A percentile compares a stretch with the other conserved stretches of the same genome.
Conservation (phyloP, 2,888 invertebrate genomes). For the Steinernema carpocapsae region DNA sequence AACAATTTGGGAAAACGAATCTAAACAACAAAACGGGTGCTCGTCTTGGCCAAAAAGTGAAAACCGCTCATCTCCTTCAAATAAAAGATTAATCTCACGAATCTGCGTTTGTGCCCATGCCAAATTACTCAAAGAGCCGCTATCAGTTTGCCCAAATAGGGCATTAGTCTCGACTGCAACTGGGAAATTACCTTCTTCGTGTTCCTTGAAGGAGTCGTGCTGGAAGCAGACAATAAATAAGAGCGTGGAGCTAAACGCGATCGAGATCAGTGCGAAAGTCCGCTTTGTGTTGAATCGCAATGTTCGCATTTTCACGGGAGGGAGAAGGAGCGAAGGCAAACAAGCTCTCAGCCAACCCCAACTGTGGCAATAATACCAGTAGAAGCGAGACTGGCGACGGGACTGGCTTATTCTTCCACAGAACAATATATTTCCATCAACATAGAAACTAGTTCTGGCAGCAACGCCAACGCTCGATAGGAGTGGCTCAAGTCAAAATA, state of each 20-base stretch:
- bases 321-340: neutral
- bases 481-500: conserved; percentile 32
- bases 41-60: no score
- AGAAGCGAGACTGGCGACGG: no score
- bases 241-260: conserved; percentile 61
- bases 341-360: no score
- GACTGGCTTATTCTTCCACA: no score
- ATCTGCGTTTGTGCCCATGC: conserved; percentile 11
- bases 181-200: conserved; percentile 3
- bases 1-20: no score
- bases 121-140: neutral
- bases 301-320: conserved; percentile 46
- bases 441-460: conserved; percentile 33
- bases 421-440: no score
- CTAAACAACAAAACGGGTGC: no score
- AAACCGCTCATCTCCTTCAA: neutral
- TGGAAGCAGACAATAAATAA: conserved; percentile 51
- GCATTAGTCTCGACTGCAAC: neutral
- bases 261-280: conserved; percentile 58
- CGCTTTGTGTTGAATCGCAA: conserved; percentile 65
- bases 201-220: conserved; percentile 13
- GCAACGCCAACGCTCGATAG: conserved; percentile 24
- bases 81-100: conserved; percentile 32
- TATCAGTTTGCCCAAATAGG: neutral
- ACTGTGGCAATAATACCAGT: no score